Conservation (phyloP, 64 coral and sea anemone genomes). For the Stichodactyla mertensii region DNA sequence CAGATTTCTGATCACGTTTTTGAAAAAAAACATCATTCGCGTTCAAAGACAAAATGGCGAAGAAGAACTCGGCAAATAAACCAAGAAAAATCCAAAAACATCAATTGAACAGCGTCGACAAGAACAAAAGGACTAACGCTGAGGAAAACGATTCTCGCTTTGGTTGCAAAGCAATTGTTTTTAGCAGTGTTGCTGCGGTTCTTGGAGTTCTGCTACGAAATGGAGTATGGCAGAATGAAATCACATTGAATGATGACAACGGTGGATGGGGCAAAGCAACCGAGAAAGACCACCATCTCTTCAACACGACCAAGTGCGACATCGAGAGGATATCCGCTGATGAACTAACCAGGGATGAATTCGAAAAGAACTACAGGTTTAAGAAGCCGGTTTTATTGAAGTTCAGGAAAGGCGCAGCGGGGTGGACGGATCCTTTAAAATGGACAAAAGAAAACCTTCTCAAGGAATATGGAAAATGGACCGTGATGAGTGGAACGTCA, state of each 20-base stretch:
- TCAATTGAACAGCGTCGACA: neutral
- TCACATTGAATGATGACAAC: neutral
- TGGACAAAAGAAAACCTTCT: conserved; percentile 35
- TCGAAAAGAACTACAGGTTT: conserved; percentile 28
- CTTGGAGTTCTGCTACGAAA: neutral
- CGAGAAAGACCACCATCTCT: neutral
- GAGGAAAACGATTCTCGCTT: neutral
- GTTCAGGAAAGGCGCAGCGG: conserved; percentile 30
- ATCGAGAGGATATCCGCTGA: conserved; percentile 27
- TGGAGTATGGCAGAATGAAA: neutral
- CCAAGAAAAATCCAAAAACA: neutral
- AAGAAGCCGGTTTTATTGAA: conserved; percentile 30
- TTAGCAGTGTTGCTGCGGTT: neutral
- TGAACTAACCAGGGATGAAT: conserved; percentile 12
- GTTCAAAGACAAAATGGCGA: neutral
- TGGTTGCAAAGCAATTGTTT: neutral
- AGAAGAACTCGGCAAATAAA: neutral
- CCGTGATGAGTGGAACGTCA: conserved; percentile 11
- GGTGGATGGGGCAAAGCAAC: conserved; percentile 24
- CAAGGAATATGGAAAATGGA: conserved; percentile 13
- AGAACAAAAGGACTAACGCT: neutral
- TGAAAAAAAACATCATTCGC: neutral
- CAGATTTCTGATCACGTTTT: neutral
- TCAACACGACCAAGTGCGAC: conserved; percentile 5
- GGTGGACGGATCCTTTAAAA: conserved; percentile 33